phyloP scores from a whole-genome alignment of 92 coral and sea anemone genomes.

The Epizoanthus illoricatus region DNA sequence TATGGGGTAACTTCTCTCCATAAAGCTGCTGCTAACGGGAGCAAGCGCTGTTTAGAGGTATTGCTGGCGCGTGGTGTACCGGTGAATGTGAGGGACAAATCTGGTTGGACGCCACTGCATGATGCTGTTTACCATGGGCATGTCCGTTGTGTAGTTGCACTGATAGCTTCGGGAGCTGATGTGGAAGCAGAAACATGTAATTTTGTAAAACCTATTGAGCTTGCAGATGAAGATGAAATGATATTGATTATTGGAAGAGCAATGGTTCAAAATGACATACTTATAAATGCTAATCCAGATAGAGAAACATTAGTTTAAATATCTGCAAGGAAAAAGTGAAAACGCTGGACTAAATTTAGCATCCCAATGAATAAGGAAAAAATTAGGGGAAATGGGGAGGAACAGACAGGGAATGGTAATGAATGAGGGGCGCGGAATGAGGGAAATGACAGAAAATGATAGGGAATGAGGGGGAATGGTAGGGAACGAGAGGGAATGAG shows the following conservation, averaged over 20 bases:
- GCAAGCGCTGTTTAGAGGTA: conserved; percentile 71
- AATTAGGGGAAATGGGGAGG: too few relatives aligned
- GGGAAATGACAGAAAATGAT: too few relatives aligned
- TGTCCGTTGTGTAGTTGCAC: conserved; percentile 77
- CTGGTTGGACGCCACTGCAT: conserved; percentile 95
- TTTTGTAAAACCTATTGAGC: conserved; percentile 72
- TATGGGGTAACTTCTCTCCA: conserved; percentile 78
- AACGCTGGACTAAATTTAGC: too few relatives aligned
- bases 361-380: too few relatives aligned
- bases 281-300: neutral
- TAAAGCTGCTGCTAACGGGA: conserved; percentile 81
- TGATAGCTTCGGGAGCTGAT: conserved; percentile 82
- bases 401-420: too few relatives aligned
- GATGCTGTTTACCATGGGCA: conserved; percentile 85
- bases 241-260: conserved; percentile 78
- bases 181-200: conserved; percentile 75
- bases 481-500: too few relatives aligned
- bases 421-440: too few relatives aligned
- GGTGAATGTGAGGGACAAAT: conserved; percentile 70
- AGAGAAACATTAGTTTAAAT: conserved; percentile 7
- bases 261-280: conserved; percentile 52
- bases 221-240: conserved; percentile 84
- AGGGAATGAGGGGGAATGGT: too few relatives aligned
- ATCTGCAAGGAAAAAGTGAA: neutral
- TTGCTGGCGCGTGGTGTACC: conserved; percentile 68